These are phyloP conservation scores for Triplophysa yarkandensis DNA, from an alignment of 2,797 vertebrate species.

Conservation along the genomic window DNA sequence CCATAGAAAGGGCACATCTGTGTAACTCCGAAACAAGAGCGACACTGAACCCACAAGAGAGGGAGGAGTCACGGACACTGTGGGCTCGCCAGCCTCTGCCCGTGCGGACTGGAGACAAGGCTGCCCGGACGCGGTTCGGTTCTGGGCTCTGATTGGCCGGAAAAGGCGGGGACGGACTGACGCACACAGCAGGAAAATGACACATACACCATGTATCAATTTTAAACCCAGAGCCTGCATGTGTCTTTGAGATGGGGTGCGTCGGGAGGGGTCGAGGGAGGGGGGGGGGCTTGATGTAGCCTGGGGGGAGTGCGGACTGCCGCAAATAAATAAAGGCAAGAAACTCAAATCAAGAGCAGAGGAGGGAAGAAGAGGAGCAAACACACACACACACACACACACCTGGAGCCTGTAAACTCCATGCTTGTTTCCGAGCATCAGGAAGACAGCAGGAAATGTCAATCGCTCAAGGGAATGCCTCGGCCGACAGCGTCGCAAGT, in stretches of 20 bases:
- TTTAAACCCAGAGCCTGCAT: conserved; percentile 52
- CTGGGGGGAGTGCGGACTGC: conserved; percentile 42
- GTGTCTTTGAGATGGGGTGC: conserved; percentile 35
- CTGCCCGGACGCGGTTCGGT: conserved; percentile 53
- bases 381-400: conserved; percentile 26
- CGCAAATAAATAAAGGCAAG: conserved; percentile 59
- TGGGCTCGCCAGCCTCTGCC: conserved; percentile 59
- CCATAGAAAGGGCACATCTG: conserved; percentile 10
- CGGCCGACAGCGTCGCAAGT: conserved; percentile 21
- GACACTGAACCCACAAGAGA: conserved; percentile 19
- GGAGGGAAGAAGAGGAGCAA: conserved; percentile 54
- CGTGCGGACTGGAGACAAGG: conserved; percentile 62
- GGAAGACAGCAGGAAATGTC: conserved; percentile 16
- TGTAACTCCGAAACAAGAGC: conserved; percentile 5
- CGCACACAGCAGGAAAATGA: conserved; percentile 63
- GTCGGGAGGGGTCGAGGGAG: conserved; percentile 19
- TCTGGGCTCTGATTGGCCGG: conserved; percentile 63
- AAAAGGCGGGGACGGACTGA: conserved; percentile 54
- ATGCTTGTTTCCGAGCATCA: conserved; percentile 36
- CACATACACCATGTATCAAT: conserved; percentile 62
- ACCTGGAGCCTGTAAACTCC: conserved; percentile 46
- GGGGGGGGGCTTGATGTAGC: conserved; percentile 16
- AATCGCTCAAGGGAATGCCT: conserved; percentile 21
- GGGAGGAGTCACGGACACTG: conserved; percentile 25
- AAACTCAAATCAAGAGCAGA: conserved; percentile 47